A percentile compares a stretch with the other conserved stretches of the same genome.
phyloP scores from a whole-genome alignment of 2,113 vertebrate genomes.

The Phalacrocorax brasilianus region DNA sequence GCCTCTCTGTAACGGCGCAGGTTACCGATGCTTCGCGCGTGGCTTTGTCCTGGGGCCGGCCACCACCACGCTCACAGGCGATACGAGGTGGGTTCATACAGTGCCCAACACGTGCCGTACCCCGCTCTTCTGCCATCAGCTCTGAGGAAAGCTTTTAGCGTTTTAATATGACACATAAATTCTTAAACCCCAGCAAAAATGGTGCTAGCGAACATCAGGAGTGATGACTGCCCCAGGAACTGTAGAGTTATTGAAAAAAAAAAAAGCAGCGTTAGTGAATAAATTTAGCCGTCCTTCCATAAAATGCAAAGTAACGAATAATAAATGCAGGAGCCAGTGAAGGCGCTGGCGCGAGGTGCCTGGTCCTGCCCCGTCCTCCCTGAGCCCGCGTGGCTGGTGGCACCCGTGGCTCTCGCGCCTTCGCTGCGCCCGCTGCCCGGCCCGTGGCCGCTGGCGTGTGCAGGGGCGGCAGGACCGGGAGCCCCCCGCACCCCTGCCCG shows the following conservation, averaged over 20 bases:
- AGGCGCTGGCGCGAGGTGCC: fast-evolving
- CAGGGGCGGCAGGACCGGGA: neutral
- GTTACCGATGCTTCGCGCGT: neutral
- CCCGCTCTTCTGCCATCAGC: neutral
- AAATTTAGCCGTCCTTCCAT: neutral
- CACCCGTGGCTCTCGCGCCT: fast-evolving
- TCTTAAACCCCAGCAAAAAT: neutral
- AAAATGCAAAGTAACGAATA: neutral
- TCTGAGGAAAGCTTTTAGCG: neutral
- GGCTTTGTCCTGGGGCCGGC: neutral
- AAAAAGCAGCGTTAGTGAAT: neutral
- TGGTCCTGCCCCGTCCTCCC: neutral
- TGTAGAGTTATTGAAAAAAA: neutral
- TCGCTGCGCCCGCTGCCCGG: too few species aligned
- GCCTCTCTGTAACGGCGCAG: neutral
- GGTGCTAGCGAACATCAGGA: neutral
- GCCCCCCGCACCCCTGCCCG: fast-evolving
- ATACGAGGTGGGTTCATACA: fast-evolving
- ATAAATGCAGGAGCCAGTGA: neutral
- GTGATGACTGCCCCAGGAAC: neutral
- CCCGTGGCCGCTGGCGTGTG: neutral
- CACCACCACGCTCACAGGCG: neutral
- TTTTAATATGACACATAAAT: neutral
- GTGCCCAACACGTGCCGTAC: fast-evolving
- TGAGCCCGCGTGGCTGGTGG: neutral